Evolutionary conservation across 2,797 vertebrate species (phyloP).

Genomic region (Acanthurus lineatus): DNA sequence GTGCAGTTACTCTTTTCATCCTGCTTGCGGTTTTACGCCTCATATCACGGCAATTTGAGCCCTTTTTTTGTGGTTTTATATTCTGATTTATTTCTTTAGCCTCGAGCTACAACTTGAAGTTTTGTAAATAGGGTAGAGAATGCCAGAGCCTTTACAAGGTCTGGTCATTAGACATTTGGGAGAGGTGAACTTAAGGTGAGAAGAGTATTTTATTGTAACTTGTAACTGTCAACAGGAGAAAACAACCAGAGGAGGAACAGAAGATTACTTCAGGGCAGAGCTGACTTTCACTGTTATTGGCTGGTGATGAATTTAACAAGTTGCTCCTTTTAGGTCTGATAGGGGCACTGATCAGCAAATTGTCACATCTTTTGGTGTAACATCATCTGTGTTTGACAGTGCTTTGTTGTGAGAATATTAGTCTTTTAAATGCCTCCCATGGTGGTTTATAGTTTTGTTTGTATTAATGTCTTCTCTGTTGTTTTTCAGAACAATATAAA

Average conservation of each 20-base stretch:
- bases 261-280: too few relatives aligned
- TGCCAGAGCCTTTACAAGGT: too few relatives aligned
- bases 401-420: not conserved
- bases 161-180: not conserved
- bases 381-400: too few relatives aligned
- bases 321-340: too few relatives aligned
- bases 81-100: not conserved
- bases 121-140: too few relatives aligned
- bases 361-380: too few relatives aligned
- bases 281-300: too few relatives aligned
- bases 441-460: not conserved
- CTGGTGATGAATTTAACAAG: too few relatives aligned
- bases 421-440: not conserved
- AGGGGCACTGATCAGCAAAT: too few relatives aligned
- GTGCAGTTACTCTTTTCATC: not conserved
- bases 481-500: not conserved
- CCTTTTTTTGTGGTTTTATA: not conserved
- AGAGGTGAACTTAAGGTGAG: not conserved
- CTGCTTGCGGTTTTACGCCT: not conserved
- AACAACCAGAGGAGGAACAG: too few relatives aligned
- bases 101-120: not conserved
- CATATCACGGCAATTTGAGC: not conserved
- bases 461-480: not conserved
- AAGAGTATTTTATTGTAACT: not conserved
- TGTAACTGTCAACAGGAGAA: too few relatives aligned